A percentile compares a stretch with the other conserved stretches of the same genome.
phyloP scores from a whole-genome alignment of 2,888 invertebrate species.

The Abrostola tripartita region DNA sequence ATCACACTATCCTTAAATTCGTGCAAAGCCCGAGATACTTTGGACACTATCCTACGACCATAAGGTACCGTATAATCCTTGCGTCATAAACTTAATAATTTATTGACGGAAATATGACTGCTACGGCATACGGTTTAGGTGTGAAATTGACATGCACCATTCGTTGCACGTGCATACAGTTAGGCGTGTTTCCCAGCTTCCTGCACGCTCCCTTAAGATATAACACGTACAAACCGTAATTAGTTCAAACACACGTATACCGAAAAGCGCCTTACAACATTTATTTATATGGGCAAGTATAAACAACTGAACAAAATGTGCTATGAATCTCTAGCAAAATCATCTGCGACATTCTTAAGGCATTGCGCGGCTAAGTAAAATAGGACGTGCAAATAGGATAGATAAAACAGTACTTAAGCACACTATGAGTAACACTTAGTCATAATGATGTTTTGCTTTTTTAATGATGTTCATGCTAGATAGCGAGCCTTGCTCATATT shows the following conservation, averaged over 20 bases:
- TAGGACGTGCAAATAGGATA: conserved; percentile 50
- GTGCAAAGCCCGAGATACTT: neutral
- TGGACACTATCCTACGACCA: conserved; percentile 3
- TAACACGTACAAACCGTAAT: conserved; percentile 72
- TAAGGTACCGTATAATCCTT: conserved; percentile 5
- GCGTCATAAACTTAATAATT: conserved; percentile 32
- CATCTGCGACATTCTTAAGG: conserved; percentile 54
- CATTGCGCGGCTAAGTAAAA: conserved; percentile 46
- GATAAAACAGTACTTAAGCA: conserved; percentile 50
- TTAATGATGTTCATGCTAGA: conserved; percentile 31
- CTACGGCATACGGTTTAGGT: conserved; percentile 60
- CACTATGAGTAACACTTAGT: conserved; percentile 56
- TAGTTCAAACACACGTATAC: conserved; percentile 70
- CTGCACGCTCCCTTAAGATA: conserved; percentile 63
- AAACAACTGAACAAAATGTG: conserved; percentile 45
- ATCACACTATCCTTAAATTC: neutral
- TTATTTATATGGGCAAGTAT: conserved; percentile 59
- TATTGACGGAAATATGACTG: conserved; percentile 55
- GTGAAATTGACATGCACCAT: conserved; percentile 48
- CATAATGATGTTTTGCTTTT: conserved; percentile 34
- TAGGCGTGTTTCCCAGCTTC: conserved; percentile 32
- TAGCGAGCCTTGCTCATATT: conserved; percentile 14
- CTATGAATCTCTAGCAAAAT: conserved; percentile 53
- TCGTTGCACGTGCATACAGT: conserved; percentile 35
- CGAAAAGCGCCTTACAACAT: conserved; percentile 62